A percentile compares a stretch with the other conserved stretches of the same genome.
Evolutionary conservation across 92 coral and sea anemone genomes (phyloP).

Genomic region (Nematostella vectensis): DNA sequence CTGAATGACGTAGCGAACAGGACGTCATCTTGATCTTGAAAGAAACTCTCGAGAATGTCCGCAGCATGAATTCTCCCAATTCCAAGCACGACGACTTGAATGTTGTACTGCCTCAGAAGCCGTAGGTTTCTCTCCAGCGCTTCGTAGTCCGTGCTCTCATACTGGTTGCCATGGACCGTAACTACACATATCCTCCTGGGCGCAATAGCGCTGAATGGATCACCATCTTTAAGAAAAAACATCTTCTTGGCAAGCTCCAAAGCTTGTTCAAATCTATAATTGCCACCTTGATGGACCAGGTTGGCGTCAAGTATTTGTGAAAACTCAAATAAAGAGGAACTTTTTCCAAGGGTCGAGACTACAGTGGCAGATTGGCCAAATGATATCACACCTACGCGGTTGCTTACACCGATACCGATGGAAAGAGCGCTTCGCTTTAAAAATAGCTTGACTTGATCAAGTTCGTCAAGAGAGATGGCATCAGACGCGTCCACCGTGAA

Average conservation of each 20-base stretch:
- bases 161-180: neutral
- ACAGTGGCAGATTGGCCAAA: neutral
- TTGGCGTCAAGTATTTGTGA: neutral
- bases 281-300: neutral
- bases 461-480: neutral
- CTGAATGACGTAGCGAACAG: neutral
- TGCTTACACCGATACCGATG: slow-evolving; percentile 3
- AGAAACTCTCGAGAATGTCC: neutral
- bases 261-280: neutral
- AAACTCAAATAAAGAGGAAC: neutral
- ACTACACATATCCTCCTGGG: neutral
- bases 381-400: neutral
- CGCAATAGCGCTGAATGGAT: neutral
- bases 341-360: neutral
- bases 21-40: neutral
- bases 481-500: slow-evolving; percentile 4
- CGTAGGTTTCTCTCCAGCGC: neutral
- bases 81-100: slow-evolving; percentile 1
- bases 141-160: slow-evolving; percentile 1
- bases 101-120: neutral
- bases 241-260: neutral
- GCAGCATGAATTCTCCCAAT: slow-evolving; percentile 4
- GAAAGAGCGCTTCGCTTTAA: neutral
- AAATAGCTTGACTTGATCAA: neutral
- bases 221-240: neutral